Base-by-base conservation (phyloP, 1,140 invertebrate species). In the Drepana arcuata region DNA sequence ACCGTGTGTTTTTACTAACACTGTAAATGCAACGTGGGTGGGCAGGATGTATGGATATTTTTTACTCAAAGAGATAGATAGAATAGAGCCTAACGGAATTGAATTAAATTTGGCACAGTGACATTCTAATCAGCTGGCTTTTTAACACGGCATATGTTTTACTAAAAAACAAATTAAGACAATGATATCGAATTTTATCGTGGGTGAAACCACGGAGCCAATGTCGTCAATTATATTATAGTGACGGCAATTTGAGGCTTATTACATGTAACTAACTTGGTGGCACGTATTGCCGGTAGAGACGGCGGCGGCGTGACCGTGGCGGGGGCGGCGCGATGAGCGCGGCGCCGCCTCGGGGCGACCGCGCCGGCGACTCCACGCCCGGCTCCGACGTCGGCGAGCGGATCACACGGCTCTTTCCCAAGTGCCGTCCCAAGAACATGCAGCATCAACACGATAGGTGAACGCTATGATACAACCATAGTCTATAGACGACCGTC, bases 401-500 rank as follows among this genome's bases (percentile, higher is more conserved):
- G 84, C 88, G 91, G 75, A 92, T 93, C 80, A 91, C 89, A 56
- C 87, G 90, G 70, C 86, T 93, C 46, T 94, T 94, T 84, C 91
- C 92, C 48, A 93, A 93, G 88, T 93, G 91, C 83, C 86, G 91
- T 49, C 91, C 91, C 42, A 85, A 85, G 53, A 88, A 86, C 72
- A 83, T 88, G 74, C 88, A 88, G 80, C 83, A 85, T 34, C 79
- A 86, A 41, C 64, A 73, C 67, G 66, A 78, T 40, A 69, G 70
- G 67, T 67, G 48, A 60, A 85, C 58, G 88, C 14, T 37, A 41
- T 14, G 29, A 37, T 27, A 32, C 41, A 36, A 40, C 31, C 37
- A 32, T 36, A n/a, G 12, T 16, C 7, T 37, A 6, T 18, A 13
- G 21, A 15, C 14, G 5, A 9, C 16, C 16, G 31, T 15, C 5